phyloP scores from a whole-genome alignment of 2,888 invertebrate genomes.

The Ophion costatus region DNA sequence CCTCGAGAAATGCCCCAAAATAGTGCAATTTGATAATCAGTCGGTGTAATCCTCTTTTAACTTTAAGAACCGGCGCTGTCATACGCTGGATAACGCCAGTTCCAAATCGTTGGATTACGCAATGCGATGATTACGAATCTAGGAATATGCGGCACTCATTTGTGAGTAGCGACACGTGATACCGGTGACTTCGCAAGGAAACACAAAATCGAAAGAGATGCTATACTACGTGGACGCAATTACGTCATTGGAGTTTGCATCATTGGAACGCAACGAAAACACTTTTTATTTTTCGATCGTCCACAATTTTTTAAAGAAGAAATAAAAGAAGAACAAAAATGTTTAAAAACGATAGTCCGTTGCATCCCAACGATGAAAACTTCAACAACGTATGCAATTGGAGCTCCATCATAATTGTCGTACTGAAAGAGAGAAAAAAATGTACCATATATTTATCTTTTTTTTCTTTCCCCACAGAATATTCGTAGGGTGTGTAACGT shows the following conservation, averaged over 20 bases:
- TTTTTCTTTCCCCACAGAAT: slow-evolving; percentile 49
- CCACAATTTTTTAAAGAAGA: too few species aligned
- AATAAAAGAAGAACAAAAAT: too few species aligned
- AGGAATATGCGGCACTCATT: neutral
- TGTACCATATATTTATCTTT: slow-evolving; percentile 56
- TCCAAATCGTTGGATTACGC: too few species aligned
- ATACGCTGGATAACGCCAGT: too few species aligned
- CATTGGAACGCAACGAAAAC: too few species aligned
- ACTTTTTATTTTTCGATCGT: too few species aligned
- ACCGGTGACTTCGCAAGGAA: neutral
- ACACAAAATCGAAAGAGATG: neutral
- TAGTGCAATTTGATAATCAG: slow-evolving; percentile 2
- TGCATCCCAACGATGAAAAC: too few species aligned
- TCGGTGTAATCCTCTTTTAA: slow-evolving; percentile 1
- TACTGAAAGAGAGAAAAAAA: slow-evolving; percentile 33
- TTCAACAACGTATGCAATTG: slow-evolving; percentile 6
- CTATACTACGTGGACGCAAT: slow-evolving; percentile 11
- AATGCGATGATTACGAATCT: too few species aligned
- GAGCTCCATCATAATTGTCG: slow-evolving; percentile 46
- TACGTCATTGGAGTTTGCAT: too few species aligned
- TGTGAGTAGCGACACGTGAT: neutral
- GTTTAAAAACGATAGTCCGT: too few species aligned
- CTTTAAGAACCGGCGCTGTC: too few species aligned
- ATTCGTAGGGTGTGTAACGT: slow-evolving; percentile 40
- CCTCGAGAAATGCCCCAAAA: neutral